Base-by-base conservation (phyloP, 2,797 vertebrate genomes). In the Chrysolophus pictus region DNA sequence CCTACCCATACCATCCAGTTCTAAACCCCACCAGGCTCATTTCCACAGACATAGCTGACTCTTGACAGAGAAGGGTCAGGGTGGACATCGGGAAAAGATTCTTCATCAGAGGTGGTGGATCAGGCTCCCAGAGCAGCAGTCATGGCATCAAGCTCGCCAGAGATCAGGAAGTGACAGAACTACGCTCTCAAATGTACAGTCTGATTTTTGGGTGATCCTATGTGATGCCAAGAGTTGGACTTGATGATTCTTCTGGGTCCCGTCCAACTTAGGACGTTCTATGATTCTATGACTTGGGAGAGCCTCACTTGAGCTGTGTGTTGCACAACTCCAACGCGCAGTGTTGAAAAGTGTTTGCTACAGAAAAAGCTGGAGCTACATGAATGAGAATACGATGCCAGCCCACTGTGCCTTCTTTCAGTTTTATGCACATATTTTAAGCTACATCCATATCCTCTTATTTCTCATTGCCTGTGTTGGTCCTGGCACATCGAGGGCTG, bases 401-500 rank as follows among this genome's bases (percentile, higher is more conserved):
- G 29, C 55, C 60, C 14, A 7, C 37, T 10, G 21, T 42, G n/a
- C 44, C 49, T 19, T 75, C 19, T 51, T 64, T 84, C 67, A 65
- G 35, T 77, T 49, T 84, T 18, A 41, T 21, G 19, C 31, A 22
- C 10, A 58, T 19, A 58, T 74, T 49, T 81, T 18, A 41, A 49
- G 8, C 28, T 39, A 22, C 6, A 14, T 24, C n/a, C 16, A 26
- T 37, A 33, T 41, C 22, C 14, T 79, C 24, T 58, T 18, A 26
- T 0, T 0, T 16, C 44, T 44, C 72, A 35, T 56, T 7, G 1
- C 19, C 1, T 0, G 2, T 21, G 24, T 22, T 37, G n/a, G 21
- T 85, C 64, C 88, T 73, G 47, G 33, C 4, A 3, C 1, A 0
- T 39, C 47, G 5, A 6, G 41, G 53, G 35, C 24, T 23, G 18